Evolutionary conservation across 1,140 invertebrate species (phyloP).

Genomic region (Platyura marginata): DNA sequence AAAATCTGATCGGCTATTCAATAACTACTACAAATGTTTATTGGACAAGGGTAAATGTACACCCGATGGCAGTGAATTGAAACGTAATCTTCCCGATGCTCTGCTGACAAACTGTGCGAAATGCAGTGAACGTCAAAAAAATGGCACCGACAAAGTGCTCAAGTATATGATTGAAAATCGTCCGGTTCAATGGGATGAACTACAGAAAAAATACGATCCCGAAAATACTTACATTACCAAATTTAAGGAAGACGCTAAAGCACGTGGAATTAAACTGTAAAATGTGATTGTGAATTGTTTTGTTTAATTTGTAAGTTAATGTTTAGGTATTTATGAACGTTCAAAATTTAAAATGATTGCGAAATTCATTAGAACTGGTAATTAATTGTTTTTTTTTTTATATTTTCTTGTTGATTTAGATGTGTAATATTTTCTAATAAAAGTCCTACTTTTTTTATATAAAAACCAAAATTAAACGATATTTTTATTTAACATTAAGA

Average conservation of each 20-base stretch:
- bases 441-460: too few species aligned
- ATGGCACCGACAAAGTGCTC: slow-evolving; percentile 31
- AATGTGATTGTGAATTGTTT: too few species aligned
- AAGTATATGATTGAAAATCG: slow-evolving; percentile 33
- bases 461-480: too few species aligned
- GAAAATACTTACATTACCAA: slow-evolving; percentile 32
- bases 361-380: too few species aligned
- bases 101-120: slow-evolving; percentile 38
- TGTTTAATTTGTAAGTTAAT: too few species aligned
- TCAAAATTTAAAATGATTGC: too few species aligned
- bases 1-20: slow-evolving; percentile 40
- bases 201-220: slow-evolving; percentile 39
- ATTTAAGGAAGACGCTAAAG: slow-evolving; percentile 31
- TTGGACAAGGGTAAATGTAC: slow-evolving; percentile 45
- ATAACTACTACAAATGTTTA: slow-evolving; percentile 45
- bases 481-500: too few species aligned
- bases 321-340: too few species aligned
- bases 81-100: slow-evolving; percentile 43
- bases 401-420: too few species aligned
- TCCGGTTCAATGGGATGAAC: slow-evolving; percentile 30
- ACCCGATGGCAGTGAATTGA: slow-evolving; percentile 48
- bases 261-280: slow-evolving; percentile 15
- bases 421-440: too few species aligned
- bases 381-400: too few species aligned
- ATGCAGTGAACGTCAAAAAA: slow-evolving; percentile 36